phyloP scores from a whole-genome alignment of 2,888 invertebrate genomes.

The Tipula vernalis region DNA sequence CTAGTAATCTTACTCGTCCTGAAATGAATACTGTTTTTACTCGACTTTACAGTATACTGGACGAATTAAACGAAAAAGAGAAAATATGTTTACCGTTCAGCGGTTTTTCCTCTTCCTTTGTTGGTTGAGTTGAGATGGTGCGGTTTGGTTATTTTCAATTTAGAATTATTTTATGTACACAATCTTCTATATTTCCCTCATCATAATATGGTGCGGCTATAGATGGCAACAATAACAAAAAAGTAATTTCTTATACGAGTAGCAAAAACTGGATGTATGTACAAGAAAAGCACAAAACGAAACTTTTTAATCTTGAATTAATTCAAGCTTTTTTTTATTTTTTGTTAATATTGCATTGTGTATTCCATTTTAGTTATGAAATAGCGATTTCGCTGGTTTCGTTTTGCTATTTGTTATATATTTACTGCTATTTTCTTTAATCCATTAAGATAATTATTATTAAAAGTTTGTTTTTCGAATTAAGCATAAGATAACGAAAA shows the following conservation, averaged over 20 bases:
- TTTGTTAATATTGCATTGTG: not conserved
- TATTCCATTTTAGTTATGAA: not conserved
- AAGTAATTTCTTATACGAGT: not conserved
- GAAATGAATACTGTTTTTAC: not conserved
- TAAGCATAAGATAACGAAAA: not conserved
- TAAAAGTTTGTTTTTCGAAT: not conserved
- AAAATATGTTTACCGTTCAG: not conserved
- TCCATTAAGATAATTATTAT: not conserved
- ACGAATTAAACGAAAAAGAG: not conserved
- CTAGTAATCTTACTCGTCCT: not conserved
- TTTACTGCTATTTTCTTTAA: not conserved
- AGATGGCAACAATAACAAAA: not conserved
- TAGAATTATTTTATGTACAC: not conserved
- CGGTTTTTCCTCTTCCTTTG: not conserved
- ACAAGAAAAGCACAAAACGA: not conserved
- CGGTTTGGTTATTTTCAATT: not conserved
- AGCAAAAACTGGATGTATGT: not conserved
- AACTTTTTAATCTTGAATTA: not conserved
- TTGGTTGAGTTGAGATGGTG: not conserved
- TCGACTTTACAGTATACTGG: not conserved
- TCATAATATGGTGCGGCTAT: not conserved
- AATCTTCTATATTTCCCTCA: not conserved
- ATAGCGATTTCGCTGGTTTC: not conserved
- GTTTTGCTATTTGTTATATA: not conserved
- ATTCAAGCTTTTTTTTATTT: not conserved